These are phyloP conservation scores for Philopedon plagiatum DNA, from an alignment of 2,888 invertebrate species.

Conservation along the genomic window DNA sequence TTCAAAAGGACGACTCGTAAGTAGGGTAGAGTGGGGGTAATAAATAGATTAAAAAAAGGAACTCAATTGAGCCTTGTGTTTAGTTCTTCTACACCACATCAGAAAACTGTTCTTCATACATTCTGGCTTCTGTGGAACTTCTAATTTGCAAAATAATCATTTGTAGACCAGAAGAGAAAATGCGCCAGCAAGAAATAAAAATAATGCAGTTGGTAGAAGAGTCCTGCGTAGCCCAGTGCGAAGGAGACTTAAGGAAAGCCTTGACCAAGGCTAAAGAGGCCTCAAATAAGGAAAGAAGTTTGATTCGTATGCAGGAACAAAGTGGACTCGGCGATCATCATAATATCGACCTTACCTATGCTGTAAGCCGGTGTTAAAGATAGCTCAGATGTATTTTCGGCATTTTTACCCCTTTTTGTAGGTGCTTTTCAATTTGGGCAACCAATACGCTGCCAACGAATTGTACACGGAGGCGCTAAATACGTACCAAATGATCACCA, in stretches of 20 bases:
- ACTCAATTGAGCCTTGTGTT: too few species aligned
- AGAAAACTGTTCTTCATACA: too few species aligned
- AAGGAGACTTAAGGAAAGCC: slow-evolving; percentile 77
- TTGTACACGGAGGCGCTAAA: slow-evolving; percentile 97
- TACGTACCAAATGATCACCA: slow-evolving; percentile 94
- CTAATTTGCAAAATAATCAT: too few species aligned
- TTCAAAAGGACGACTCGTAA: slow-evolving; percentile 85
- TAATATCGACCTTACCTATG: slow-evolving; percentile 96
- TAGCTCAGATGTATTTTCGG: too few species aligned
- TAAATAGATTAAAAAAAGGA: too few species aligned
- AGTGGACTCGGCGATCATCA: slow-evolving; percentile 90
- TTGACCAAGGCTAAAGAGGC: slow-evolving; percentile 97
- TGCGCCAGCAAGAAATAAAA: slow-evolving; percentile 88
- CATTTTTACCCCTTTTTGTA: too few species aligned
- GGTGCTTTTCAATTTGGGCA: slow-evolving; percentile 96
- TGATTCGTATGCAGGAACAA: slow-evolving; percentile 94
- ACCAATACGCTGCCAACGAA: slow-evolving; percentile 94
- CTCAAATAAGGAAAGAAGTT: slow-evolving; percentile 89
- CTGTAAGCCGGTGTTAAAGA: slow-evolving; percentile 82
- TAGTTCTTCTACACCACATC: too few species aligned
- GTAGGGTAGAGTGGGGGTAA: slow-evolving; percentile 55
- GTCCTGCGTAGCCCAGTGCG: slow-evolving; percentile 81
- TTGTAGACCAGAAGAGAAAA: slow-evolving; percentile 89
- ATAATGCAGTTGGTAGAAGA: slow-evolving; percentile 93
- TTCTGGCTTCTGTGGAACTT: too few species aligned